Percentiles rank a stretch among this genome's conserved stretches.
These are phyloP conservation scores for Chionoecetes opilio DNA, from an alignment of 1,140 invertebrate species.

Conservation along the genomic window DNA sequence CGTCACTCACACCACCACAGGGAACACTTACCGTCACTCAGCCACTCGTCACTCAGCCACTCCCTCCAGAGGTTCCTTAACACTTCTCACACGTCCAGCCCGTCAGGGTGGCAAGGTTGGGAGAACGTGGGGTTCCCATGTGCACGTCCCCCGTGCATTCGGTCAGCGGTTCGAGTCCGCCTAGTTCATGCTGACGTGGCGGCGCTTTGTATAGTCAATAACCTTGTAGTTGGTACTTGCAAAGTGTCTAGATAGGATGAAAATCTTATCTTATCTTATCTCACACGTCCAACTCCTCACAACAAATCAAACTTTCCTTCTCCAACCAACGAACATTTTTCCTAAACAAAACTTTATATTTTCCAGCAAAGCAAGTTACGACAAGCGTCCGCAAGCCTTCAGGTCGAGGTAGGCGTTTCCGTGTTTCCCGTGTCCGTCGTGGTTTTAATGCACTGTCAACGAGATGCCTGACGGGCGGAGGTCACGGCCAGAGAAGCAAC, in stretches of 20 bases:
- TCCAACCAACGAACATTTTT: not conserved
- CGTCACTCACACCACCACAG: not conserved
- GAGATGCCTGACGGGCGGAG: not conserved
- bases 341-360: not conserved
- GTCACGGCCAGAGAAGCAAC: not conserved
- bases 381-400: not conserved
- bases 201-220: too few species aligned
- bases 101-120: too few species aligned
- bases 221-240: too few species aligned
- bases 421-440: not conserved
- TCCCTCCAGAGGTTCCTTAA: too few species aligned
- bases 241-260: too few species aligned
- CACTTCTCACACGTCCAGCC: too few species aligned
- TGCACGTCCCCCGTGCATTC: too few species aligned
- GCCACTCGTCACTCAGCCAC: not conserved
- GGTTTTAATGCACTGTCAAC: not conserved
- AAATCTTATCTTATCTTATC: too few species aligned
- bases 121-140: too few species aligned
- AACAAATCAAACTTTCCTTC: not conserved
- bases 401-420: not conserved
- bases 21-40: constrained; percentile 14
- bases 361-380: not conserved
- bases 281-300: not conserved
- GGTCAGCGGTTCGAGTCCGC: too few species aligned
- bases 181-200: too few species aligned